phyloP scores from a whole-genome alignment of 2,888 invertebrate genomes.

The Kuschelorhynchus macadamiae region DNA sequence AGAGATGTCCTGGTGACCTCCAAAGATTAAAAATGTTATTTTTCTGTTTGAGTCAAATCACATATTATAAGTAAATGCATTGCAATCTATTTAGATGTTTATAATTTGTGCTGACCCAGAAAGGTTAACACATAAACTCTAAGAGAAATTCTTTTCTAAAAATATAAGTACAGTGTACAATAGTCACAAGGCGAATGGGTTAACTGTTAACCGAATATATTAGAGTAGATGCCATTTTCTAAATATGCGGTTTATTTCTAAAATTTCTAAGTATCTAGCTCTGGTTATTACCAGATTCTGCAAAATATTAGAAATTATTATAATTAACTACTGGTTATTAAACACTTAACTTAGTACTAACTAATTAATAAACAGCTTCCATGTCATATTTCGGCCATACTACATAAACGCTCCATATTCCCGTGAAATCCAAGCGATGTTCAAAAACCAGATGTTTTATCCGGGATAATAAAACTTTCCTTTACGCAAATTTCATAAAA shows the following conservation, averaged over 20 bases:
- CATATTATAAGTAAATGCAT: constrained; percentile 26
- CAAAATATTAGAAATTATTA: too few species aligned
- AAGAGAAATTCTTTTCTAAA: constrained; percentile 5
- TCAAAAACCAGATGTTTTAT: constrained; percentile 50
- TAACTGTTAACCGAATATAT: background rate
- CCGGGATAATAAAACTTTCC: constrained; percentile 52
- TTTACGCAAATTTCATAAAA: constrained; percentile 53
- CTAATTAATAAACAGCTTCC: too few species aligned
- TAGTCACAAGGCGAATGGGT: background rate
- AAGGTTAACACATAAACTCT: constrained; percentile 40
- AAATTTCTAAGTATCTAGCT: too few species aligned
- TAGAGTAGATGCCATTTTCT: too few species aligned
- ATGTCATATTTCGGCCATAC: too few species aligned
- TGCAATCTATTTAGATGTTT: constrained; percentile 41
- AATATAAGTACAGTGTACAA: background rate
- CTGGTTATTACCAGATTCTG: too few species aligned
- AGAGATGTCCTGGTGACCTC: constrained; percentile 47
- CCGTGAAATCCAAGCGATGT: constrained; percentile 14
- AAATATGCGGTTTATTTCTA: too few species aligned
- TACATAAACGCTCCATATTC: too few species aligned
- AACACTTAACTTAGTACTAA: too few species aligned
- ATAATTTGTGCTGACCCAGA: constrained; percentile 33
- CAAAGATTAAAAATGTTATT: constrained; percentile 41
- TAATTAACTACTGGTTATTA: too few species aligned
- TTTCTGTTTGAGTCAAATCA: constrained; percentile 30